Evolutionary conservation across 2,113 vertebrate species (phyloP).

Genomic region (Heterocephalus glaber): DNA sequence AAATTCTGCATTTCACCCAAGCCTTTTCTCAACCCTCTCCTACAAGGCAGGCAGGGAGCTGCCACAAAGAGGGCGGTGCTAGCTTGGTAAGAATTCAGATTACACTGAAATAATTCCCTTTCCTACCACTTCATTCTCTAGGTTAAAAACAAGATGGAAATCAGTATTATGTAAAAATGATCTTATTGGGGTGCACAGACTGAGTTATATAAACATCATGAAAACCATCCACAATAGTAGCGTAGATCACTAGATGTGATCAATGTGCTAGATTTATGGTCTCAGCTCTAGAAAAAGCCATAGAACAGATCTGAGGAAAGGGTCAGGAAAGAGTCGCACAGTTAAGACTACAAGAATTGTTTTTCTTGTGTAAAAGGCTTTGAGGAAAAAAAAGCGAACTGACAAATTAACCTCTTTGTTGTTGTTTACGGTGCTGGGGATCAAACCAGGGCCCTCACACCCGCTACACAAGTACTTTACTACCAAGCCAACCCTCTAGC

Average conservation of each 20-base stretch:
- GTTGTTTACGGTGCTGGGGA: background rate
- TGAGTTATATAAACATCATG: background rate
- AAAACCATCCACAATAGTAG: background rate
- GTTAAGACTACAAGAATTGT: background rate
- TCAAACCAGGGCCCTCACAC: background rate
- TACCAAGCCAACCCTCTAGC: background rate
- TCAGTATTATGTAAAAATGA: background rate
- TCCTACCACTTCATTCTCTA: conserved; percentile 6
- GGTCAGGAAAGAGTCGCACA: background rate
- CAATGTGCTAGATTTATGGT: background rate
- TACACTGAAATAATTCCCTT: background rate
- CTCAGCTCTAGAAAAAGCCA: background rate
- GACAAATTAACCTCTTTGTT: background rate
- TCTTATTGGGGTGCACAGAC: background rate
- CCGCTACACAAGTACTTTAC: background rate
- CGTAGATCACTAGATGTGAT: conserved; percentile 23
- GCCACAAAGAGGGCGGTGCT: background rate
- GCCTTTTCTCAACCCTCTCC: background rate
- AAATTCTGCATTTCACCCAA: background rate
- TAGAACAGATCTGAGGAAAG: background rate
- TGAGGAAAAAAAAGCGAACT: background rate
- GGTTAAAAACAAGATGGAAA: background rate
- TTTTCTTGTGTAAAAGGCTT: conserved; percentile 25
- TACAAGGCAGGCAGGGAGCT: background rate
- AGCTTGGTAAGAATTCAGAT: background rate